Percentiles rank a stretch among this genome's conserved stretches.
Conservation (phyloP, 1,140 invertebrate genomes). For the Planococcus citri region DNA sequence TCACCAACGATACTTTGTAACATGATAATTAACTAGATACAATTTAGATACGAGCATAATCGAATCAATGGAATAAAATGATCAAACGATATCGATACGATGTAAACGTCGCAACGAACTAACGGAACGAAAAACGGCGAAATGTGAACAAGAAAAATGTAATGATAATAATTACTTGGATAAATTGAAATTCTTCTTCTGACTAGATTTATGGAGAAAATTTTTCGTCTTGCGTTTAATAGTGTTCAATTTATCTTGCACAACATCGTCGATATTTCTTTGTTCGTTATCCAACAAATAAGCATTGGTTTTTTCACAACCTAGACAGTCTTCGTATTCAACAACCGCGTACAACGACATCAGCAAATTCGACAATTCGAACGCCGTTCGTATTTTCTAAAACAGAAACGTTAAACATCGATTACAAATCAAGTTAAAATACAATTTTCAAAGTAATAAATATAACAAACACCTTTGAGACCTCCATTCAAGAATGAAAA, state of each 20-base stretch:
- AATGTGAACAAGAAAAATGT: no score
- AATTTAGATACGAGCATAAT: no score
- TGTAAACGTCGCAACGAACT: no score
- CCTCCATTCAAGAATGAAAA: no score
- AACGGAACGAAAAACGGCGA: not conserved
- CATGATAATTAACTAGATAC: no score
- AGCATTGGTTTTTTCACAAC: not conserved
- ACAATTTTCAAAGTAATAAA: no score
- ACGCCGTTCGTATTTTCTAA: not conserved
- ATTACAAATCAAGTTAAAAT: no score
- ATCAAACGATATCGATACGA: no score
- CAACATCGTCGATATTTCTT: constrained; percentile 15
- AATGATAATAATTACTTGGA: not conserved
- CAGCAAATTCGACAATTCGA: constrained; percentile 45
- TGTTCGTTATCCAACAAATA: not conserved
- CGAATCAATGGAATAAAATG: no score
- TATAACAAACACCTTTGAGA: no score
- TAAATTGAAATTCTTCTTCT: not conserved
- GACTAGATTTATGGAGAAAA: not conserved
- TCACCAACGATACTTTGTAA: no score
- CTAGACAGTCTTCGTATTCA: constrained; percentile 22
- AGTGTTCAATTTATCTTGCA: constrained; percentile 10
- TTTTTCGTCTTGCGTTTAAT: constrained; percentile 10
- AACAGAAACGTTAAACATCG: not conserved
- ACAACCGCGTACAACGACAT: constrained; percentile 44